Conservation (phyloP, 2,888 invertebrate species). For the Habrosyne pyritoides region DNA sequence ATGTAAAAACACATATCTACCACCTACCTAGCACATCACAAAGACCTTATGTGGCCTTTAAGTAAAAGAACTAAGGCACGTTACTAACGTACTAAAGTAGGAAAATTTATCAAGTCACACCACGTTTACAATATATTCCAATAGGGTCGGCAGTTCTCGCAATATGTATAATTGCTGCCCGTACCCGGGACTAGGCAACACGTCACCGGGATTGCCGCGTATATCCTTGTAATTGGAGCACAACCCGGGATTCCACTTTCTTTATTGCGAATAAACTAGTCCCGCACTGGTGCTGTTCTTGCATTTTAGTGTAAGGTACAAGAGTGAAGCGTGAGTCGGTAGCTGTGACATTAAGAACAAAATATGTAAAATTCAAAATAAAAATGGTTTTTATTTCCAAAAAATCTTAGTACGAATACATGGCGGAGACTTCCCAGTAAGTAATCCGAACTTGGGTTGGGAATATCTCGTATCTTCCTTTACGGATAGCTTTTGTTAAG, state of each 20-base stretch:
- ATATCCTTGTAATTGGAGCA: conserved; percentile 83
- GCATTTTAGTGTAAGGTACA: conserved; percentile 37
- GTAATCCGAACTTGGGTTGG: too few species aligned
- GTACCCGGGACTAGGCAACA: conserved; percentile 66
- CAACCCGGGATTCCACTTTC: conserved; percentile 81
- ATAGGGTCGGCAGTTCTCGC: conserved; percentile 59
- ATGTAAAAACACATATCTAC: neutral
- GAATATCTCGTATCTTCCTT: too few species aligned
- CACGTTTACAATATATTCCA: conserved; percentile 52
- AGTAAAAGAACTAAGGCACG: neutral
- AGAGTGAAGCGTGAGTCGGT: conserved; percentile 22
- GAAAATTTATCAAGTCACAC: conserved; percentile 28
- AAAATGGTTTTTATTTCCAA: too few species aligned
- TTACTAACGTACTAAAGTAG: neutral
- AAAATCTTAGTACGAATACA: too few species aligned
- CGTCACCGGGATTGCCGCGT: conserved; percentile 80
- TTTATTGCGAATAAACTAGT: conserved; percentile 83
- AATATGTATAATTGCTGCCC: conserved; percentile 76
- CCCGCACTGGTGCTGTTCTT: conserved; percentile 74
- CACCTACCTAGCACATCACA: neutral
- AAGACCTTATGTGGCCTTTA: neutral
- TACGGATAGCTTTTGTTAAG: too few species aligned
- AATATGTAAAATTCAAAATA: too few species aligned
- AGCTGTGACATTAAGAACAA: neutral
- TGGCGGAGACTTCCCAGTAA: too few species aligned